Evolutionary conservation across 2,113 vertebrate genomes (phyloP), one percentile per base, ranked within the genome.

Genomic region (Heliornis fulica): DNA sequence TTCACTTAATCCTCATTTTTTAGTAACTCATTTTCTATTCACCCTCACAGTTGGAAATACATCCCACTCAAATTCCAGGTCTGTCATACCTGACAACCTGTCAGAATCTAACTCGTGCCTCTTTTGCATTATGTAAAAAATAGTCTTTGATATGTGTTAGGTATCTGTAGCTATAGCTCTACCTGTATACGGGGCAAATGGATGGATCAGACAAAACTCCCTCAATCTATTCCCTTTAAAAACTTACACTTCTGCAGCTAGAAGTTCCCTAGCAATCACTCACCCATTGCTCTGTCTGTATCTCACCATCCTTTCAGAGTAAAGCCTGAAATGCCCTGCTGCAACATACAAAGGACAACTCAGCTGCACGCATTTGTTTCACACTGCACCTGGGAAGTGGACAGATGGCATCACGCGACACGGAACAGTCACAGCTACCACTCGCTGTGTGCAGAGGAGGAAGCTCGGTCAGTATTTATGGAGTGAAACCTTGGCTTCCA

Each of bases 11-110:
- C 25, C 23, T 46, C 63, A 31, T 56, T 84, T 31, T 50, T 26
- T 32, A 21, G 10, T 53, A 87, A 61, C 7, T 68, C 11, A 18
- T 60, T 72, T 83, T 45, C 43, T 28, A 41, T 15, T 53, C 4
- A 0, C 1, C 20, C 46, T 21, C 46, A 46, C 3, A 74, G 13
- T 0, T 57, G 15, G 34, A 69, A 80, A 57, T 74, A 15, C 2
- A 19, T 23, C 34, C 32, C 28, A 7, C 7, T 64, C 29, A 34
- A 64, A 43, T 46, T 46, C 48, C 43, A 84, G 9, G 20, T 32
- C 1, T 18, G 48, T 51, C 50, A 48, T 45, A 78, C 29, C 19
- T 3, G 1, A 36, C 5, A 46, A 21, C 5, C 46, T 64, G 46
- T 68, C 69, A 48, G 45, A 22, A 92, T 59, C 38, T 60, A 34